A percentile compares a stretch with the other conserved stretches of the same genome.
These are phyloP conservation scores for Griposia aprilina DNA, from an alignment of 2,888 invertebrate genomes.

Conservation along the genomic window DNA sequence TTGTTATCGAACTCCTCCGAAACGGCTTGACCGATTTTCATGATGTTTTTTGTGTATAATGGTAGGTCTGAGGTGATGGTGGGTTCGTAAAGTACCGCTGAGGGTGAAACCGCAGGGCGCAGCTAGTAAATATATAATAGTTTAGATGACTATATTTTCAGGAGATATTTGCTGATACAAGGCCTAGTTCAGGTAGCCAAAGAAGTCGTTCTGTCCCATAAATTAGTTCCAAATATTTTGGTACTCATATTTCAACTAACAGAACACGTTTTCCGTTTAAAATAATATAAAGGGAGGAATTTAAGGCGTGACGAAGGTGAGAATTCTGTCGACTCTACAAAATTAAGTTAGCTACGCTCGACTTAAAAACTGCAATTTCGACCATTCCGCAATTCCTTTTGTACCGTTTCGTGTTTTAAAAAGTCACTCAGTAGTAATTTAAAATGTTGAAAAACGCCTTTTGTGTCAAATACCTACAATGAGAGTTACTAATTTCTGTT, in stretches of 20 bases:
- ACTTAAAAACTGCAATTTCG: constrained; percentile 39
- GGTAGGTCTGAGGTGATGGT: no score
- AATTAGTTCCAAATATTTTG: neutral
- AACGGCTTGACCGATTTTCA: no score
- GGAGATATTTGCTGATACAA: neutral
- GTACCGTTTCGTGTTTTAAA: constrained; percentile 13
- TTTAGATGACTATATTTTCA: neutral
- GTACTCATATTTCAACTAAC: neutral
- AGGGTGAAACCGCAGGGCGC: no score
- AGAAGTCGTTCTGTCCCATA: neutral
- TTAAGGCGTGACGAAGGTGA: constrained; percentile 4
- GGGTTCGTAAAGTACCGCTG: no score
- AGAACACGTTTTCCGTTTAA: neutral
- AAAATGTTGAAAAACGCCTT: constrained; percentile 4
- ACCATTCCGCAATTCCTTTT: constrained; percentile 8
- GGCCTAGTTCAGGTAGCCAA: no score
- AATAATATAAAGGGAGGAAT: neutral
- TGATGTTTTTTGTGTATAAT: no score
- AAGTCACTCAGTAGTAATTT: constrained; percentile 25
- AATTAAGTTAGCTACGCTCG: constrained; percentile 17
- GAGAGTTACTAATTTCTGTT: constrained; percentile 2
- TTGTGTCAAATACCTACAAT: constrained; percentile 4
- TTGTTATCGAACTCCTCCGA: no score
- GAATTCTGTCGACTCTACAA: constrained; percentile 18
- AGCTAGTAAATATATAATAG: no score